phyloP scores from a whole-genome alignment of 2,113 vertebrate species.

The Ailuropoda melanoleuca region DNA sequence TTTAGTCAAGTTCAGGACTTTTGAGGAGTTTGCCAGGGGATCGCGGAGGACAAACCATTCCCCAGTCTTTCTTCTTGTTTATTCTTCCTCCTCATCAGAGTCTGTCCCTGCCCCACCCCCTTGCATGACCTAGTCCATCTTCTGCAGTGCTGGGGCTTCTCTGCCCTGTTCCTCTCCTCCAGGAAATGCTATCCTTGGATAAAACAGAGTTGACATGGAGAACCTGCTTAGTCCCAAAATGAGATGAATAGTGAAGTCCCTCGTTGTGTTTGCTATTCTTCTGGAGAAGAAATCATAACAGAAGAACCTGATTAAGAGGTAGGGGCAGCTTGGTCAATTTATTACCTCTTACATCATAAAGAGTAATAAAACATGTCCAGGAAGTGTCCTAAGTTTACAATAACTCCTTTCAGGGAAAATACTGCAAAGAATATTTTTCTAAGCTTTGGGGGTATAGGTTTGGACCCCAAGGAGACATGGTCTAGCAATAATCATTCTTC shows the following conservation, averaged over 20 bases:
- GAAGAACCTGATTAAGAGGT: background rate
- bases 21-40: background rate
- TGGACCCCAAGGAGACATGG: background rate
- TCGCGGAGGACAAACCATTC: background rate
- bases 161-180: background rate
- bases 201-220: background rate
- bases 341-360: background rate
- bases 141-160: background rate
- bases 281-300: background rate
- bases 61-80: background rate
- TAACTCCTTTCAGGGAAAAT: background rate
- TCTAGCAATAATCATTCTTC: background rate
- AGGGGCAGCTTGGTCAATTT: background rate
- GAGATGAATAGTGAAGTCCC: background rate
- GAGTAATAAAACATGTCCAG: background rate
- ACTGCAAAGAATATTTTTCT: background rate
- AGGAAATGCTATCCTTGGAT: background rate
- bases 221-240: background rate
- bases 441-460: background rate
- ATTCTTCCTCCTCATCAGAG: background rate
- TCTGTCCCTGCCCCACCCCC: rapidly evolving
- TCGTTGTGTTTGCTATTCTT: background rate
- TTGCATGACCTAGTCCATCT: background rate
- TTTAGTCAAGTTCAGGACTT: background rate
- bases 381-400: background rate